Percentiles rank a stretch among this genome's conserved stretches.
These are phyloP conservation scores for Platycheirus rosarum DNA, from an alignment of 2,888 invertebrate species.

Conservation along the genomic window DNA sequence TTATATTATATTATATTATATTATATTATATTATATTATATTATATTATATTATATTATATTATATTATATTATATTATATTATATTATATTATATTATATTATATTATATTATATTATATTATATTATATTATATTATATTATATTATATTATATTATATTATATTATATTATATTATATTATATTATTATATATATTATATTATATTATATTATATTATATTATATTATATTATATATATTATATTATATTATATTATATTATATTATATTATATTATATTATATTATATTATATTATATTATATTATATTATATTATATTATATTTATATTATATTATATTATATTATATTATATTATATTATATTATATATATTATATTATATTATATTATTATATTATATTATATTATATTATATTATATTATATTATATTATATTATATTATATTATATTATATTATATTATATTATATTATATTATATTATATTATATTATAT, in stretches of 20 bases:
- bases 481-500: too few relatives aligned
- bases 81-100: background rate
- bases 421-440: too few relatives aligned
- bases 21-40: constrained; percentile 1
- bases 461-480: too few relatives aligned
- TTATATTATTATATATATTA: too few relatives aligned
- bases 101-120: constrained; percentile 1
- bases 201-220: too few relatives aligned
- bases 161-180: too few relatives aligned
- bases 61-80: background rate
- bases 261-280: constrained; percentile 28
- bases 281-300: constrained; percentile 32
- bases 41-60: background rate
- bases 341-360: constrained; percentile 33
- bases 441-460: too few relatives aligned
- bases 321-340: constrained; percentile 27
- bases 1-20: constrained; percentile 1
- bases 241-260: too few relatives aligned
- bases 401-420: too few relatives aligned
- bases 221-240: too few relatives aligned
- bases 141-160: background rate
- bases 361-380: constrained; percentile 24
- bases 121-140: background rate
- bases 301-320: constrained; percentile 32
- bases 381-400: too few relatives aligned